Evolutionary conservation across 2,113 vertebrate genomes (phyloP), one percentile per base, ranked within the genome.

Genomic region (Tautogolabrus adspersus): DNA sequence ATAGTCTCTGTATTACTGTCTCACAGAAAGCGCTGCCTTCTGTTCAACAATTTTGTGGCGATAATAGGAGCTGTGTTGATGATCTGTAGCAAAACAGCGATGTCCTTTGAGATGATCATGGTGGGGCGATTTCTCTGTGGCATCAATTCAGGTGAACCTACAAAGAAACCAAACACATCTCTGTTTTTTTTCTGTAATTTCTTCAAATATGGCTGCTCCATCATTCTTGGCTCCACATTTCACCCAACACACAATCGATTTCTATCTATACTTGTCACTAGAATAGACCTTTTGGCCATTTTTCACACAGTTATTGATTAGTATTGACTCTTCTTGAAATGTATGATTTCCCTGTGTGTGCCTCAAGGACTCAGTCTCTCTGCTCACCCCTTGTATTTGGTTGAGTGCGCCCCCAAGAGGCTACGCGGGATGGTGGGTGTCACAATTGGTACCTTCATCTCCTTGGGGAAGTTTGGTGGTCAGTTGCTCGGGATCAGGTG

Each of bases 401-500:
- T 93, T 23, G 96, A 96, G 76, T 95, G 94, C 21, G 77, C 95
- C 42, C 96, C 94, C 0, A 90, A 80, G 81, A 90, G 63, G 22
- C 85, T 95, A 78, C 90, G 93, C 0, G 95, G 90, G 47, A 85
- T 94, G 75, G 86, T 94, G 42, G 93, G 94, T 0, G 85, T 95
- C 5, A 93, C 93, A 8, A 42, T 93, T 7, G 84, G 89, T 5
- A 93, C 91, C 58, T 93, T 93, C n/a, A 37, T 90, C 6, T 93
- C 94, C 0, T 0, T 78, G 0, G 96, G 95, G 11, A 97, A 94
- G 86, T 95, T 96, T 21, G 56, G 13, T 26, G 96, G 95, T 66
- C 96, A 96, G 87, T 81, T 93, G 71, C 75, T 96, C 75, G 95
- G 96, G 66, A 93, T 97, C 89, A 95, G 94, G 96, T 97, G 87